Evolutionary conservation across 2,888 invertebrate species (phyloP).

Genomic region (Amblyteles armatorius): DNA sequence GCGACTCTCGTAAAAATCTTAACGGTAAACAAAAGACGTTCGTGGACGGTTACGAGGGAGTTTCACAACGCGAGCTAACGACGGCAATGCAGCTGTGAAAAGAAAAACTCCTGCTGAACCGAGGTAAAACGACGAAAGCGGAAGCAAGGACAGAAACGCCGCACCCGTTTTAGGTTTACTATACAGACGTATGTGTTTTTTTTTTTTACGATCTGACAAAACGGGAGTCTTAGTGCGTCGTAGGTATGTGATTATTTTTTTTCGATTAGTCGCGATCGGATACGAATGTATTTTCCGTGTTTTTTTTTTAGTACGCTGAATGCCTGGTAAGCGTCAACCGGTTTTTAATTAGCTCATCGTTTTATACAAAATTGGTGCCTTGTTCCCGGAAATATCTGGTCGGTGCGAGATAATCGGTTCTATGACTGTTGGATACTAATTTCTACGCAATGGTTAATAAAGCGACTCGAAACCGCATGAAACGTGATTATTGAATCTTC

Average conservation of each 20-base stretch:
- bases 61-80: slow-evolving; percentile 12
- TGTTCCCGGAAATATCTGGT: neutral
- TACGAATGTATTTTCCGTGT: neutral
- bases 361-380: neutral
- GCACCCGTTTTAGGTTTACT: neutral
- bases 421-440: neutral
- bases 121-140: slow-evolving; percentile 46
- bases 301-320: neutral
- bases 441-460: neutral
- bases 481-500: neutral
- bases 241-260: neutral
- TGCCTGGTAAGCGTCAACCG: neutral
- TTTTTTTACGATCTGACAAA: slow-evolving; percentile 16
- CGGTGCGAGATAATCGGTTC: neutral
- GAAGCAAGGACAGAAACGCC: slow-evolving; percentile 45
- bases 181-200: neutral
- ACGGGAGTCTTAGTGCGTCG: neutral
- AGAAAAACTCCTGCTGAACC: slow-evolving; percentile 18
- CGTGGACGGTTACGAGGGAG: neutral
- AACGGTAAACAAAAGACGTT: slow-evolving; percentile 5
- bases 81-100: slow-evolving; percentile 20
- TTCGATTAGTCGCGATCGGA: neutral
- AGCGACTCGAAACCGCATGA: neutral
- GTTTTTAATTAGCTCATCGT: slow-evolving; percentile 1
- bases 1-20: slow-evolving; percentile 7